phyloP scores from a whole-genome alignment of 1,140 invertebrate genomes.

The Coelopa frigida region DNA sequence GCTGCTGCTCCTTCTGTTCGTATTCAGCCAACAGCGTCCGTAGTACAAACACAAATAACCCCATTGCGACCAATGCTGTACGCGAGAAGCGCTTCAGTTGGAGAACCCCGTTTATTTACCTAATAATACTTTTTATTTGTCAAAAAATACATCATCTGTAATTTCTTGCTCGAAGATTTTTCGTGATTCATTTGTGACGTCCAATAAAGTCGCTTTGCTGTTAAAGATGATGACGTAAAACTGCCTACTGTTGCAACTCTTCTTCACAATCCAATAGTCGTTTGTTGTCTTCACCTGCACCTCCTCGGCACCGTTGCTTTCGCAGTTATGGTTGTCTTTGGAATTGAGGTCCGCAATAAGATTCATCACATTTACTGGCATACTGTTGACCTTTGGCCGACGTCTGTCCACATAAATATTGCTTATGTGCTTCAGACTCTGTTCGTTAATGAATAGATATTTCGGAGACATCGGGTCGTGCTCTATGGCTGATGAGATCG shows the following conservation, averaged over 20 bases:
- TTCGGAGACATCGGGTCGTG: conserved; percentile 20
- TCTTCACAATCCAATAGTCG: conserved; percentile 87
- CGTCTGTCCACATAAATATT: conserved; percentile 23
- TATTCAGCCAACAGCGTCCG: no score
- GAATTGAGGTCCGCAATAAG: conserved; percentile 32
- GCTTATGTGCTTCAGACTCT: conserved; percentile 34
- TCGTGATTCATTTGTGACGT: conserved; percentile 82
- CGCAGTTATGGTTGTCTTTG: no score
- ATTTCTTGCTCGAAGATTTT: conserved; percentile 51
- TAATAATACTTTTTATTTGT: conserved; percentile 43
- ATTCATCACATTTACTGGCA: conserved; percentile 34
- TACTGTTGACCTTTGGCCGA: conserved; percentile 9
- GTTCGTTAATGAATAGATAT: conserved; percentile 41
- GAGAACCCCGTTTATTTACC: conserved; percentile 38
- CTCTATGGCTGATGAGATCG: no score
- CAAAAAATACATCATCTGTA: conserved; percentile 46
- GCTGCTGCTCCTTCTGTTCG: conserved; percentile 10
- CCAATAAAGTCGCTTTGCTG: conserved; percentile 83
- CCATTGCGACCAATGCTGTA: no score
- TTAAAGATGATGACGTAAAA: conserved; percentile 88
- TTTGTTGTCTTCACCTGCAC: conserved; percentile 80
- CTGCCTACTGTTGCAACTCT: conserved; percentile 78
- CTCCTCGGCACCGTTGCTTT: no score
- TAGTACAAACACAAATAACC: no score
- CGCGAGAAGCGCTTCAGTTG: conserved; percentile 28